Base-by-base conservation (phyloP, 2,888 invertebrate genomes). In the Epirrhoe alternata region DNA sequence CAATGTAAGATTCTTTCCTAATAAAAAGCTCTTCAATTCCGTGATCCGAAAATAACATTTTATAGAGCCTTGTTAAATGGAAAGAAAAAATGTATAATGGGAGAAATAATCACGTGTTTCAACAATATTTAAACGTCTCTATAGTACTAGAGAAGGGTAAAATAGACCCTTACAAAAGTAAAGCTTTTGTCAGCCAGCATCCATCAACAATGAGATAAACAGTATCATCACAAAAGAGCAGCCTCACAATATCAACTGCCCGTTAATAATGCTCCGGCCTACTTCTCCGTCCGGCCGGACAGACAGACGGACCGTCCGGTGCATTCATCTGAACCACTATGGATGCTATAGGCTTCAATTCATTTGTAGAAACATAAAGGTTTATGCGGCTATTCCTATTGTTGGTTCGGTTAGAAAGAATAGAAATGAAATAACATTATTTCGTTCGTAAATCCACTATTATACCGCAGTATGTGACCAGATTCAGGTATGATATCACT, bases 321-420 rank as follows among this genome's bases (percentile, higher is more conserved):
- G 67, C 63, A 63, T 63, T 63, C 63, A 60, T 63, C 63, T 56
- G 63, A 24, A 47, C 51, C 62, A 63, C 63, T 67, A 67, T 67
- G 60, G 49, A 63, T 60, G 55, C 74, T 77, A 81, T 81, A 78
- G 77, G 75, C 72, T 78, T 79, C 81, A 75, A 77, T 80, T 74
- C 75, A 77, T 80, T 79, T 79, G 72, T 70, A 70, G 56, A 74
- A 61, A 71, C 75, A 73, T 71, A 70, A 61, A 57, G 56, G 67
- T 57, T 16, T 64, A 54, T 52, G 33, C 33, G 5, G 33, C 12
- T 49, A 31, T 35, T 47, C 33, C 64, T 64, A 16, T 54, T 63
- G 50, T 42, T 50, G 30, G 50, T 56, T 38, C 51, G 14, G 54
- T 54, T 61, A 30, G 57, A 47, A 6, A 38, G 33, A 6, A 1